phyloP scores from a whole-genome alignment of 1,140 invertebrate genomes.

The Bombyx mori region ASM3026992v2 NC_085126.1:12443501-12444000 shows the following conservation, averaged over 20 bases:
- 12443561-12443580: no score
- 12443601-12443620: slow-evolving; percentile 27
- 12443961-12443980: no score
- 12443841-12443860: slow-evolving; percentile 95
- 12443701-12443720: slow-evolving; percentile 89
- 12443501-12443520: no score
- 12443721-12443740: slow-evolving; percentile 91
- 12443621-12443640: slow-evolving; percentile 83
- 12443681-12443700: slow-evolving; percentile 94
- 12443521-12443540: no score
- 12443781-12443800: slow-evolving; percentile 89
- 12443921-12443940: no score
- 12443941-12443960: no score
- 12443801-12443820: slow-evolving; percentile 91
- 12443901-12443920: no score
- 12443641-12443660: slow-evolving; percentile 91
- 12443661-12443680: slow-evolving; percentile 87
- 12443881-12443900: no score
- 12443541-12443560: no score
- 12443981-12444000: no score
- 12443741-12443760: slow-evolving; percentile 96
- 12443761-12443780: slow-evolving; percentile 94
- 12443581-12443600: no score
- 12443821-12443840: slow-evolving; percentile 95
- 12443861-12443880: slow-evolving; percentile 53